phyloP scores from a whole-genome alignment of 2,797 vertebrate species.

The Takifugu ocellatus region DNA sequence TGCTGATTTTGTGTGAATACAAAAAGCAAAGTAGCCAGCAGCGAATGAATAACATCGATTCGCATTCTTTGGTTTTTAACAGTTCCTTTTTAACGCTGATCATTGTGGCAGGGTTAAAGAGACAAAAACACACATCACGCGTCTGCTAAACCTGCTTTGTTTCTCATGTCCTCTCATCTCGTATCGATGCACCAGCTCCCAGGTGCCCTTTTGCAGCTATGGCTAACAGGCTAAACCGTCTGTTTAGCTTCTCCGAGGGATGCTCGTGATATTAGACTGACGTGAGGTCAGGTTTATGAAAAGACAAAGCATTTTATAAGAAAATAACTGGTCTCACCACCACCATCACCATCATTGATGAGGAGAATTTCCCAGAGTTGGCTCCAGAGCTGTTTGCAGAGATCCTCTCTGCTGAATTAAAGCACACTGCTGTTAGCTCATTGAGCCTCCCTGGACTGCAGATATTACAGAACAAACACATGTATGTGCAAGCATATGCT shows the following conservation, averaged over 20 bases:
- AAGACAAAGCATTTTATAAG: too few species aligned
- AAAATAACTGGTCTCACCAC: too few species aligned
- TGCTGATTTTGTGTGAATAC: conserved; percentile 18
- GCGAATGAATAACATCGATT: neutral
- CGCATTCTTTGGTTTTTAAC: neutral
- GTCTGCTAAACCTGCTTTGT: neutral
- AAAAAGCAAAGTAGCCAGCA: conserved; percentile 18
- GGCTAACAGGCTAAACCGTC: neutral
- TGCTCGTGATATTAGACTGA: too few species aligned
- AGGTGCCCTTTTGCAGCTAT: neutral
- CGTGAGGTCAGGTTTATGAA: too few species aligned
- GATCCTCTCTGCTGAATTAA: conserved; percentile 54
- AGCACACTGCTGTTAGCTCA: conserved; percentile 57
- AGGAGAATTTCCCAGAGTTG: conserved; percentile 53
- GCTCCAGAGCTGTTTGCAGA: conserved; percentile 42
- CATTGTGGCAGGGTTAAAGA: too few species aligned
- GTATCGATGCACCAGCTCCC: neutral
- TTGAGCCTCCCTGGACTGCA: conserved; percentile 50
- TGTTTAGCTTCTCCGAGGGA: too few species aligned
- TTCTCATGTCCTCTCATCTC: neutral
- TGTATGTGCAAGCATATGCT: neutral
- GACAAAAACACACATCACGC: too few species aligned
- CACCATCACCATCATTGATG: conserved; percentile 65
- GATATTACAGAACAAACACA: conserved; percentile 45
- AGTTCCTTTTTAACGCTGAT: too few species aligned